Evolutionary conservation across 37 sponge, comb jelly and placozoan genomes (phyloP), one percentile per base, ranked within the genome.

Genomic region (Agelas oroides): DNA sequence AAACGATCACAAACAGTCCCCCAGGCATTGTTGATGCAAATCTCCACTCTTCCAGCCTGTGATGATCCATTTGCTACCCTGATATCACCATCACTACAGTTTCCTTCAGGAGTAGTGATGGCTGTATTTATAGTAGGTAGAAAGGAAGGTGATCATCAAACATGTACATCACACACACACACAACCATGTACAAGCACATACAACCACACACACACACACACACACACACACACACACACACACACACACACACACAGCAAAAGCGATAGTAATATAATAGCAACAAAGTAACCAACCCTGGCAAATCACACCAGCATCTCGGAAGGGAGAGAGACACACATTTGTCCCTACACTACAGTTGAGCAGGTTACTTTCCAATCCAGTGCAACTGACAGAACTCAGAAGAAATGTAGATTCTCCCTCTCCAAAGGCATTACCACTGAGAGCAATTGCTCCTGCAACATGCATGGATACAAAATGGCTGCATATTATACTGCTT

Each of bases 11-110:
- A 86, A 21, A 86, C 73, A 62, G 87, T 86, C 2, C 87, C 87
- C 87, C 87, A 86, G 53, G 87, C 87, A 69, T 79, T 59, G 80
- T 86, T 86, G 53, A 86, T 72, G 31, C 87, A 86, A 33, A 86
- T 73, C 35, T 86, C 87, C 54, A 86, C 72, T 62, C 79, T 77
- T 11, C 86, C 86, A 25, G 69, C 70, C 12, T 23, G 53, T 31
- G 31, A 39, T 21, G 11, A 16, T 39, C 25, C 59, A 24, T 40
- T 46, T 17, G 64, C 86, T 35, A 85, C 67, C 33, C 86, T 69
- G 32, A 85, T 70, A 28, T 62, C 62, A 17, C 86, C 86, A 70
- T 77, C 61, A 20, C 40, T 66, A 67, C 86, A 85, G 41, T 69
- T 54, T 35, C 37, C 62, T 25, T 52, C 40, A n/a, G 2, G 1